Base-by-base conservation (phyloP, 2,113 vertebrate genomes). In the Ornithorhynchus anatinus region DNA sequence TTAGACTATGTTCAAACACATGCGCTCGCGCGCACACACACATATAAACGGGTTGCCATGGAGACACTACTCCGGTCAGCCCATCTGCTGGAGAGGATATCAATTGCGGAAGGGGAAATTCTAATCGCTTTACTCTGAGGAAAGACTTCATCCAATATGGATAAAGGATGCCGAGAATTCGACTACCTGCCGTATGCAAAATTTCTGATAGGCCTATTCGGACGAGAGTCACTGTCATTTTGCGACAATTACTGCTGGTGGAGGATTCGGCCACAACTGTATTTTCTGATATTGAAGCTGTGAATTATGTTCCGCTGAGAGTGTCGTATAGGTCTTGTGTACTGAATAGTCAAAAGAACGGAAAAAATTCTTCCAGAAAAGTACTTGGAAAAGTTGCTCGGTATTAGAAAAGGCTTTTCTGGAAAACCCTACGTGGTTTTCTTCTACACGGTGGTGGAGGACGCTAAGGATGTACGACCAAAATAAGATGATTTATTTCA, bases 31-130 rank as follows among this genome's bases (percentile, higher is more conserved):
- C 32, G 67, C 1, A 7, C 43, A 51, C 43, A 63, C 70, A 69
- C 42, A 75, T 65, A 70, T n/a, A 79, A 80, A 80, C 90, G 79
- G 39, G 92, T 93, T 88, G 53, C 91, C 89, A 91, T 93, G 89
- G 93, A 78, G 83, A 93, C 89, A 1, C 2, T 78, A 81, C 89
- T 82, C 77, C 35, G 75, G 91, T 44, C 92, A 92, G 87, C 85
- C 61, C 92, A 89, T 89, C 88, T 84, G 87, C 88, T 35, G 71
- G 79, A 17, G 1, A 48, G 85, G 80, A 76, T 86, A 44, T 10
- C 53, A 17, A 69, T 54, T 65, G 71, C 45, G 71, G 19, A 36
- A 69, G 79, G 76, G 23, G 44, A 67, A 44, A 63, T 83, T 69
- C 69, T 72, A 29, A 62, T 77, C 73, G 72, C 38, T 85, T 72